Evolutionary conservation across 1,140 invertebrate genomes (phyloP), one percentile per base, ranked within the genome.

Genomic region (Listronotus oregonensis): DNA sequence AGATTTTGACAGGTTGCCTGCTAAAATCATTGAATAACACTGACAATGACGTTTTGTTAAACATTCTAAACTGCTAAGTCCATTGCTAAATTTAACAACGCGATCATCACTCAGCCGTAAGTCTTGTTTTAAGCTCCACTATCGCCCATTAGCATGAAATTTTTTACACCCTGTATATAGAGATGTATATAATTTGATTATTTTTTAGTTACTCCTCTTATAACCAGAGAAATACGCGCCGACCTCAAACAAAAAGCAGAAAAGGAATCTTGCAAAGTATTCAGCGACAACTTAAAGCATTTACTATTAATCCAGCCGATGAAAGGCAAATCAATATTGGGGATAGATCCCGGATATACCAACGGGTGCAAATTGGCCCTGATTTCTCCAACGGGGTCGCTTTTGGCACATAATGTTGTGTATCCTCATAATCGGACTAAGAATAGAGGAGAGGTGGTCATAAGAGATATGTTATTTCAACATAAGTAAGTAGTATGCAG

Each of bases 281-380:
- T 97, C 80, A 87, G 87, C 6, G 82, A 81, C 3, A 97, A 97
- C 80, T 79, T 97, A 21, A 92, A 93, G 72, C 87, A 92, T 47
- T 56, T 96, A 42, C 77, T 97, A 4, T 75, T 96, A 4, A 86
- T 85, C 21, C 86, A 90, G 12, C 93, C 94, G 0, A 80, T 95
- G 0, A 87, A 90, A 76, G 91, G 91, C n/a, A 86, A 89, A 77
- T 81, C 82, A 0, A 90, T 96, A 46, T 76, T 94, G 11, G 94
- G 92, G 0, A 84, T 97, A 42, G 95, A 97, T 84, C 95, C 95
- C 3, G 90, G 95, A 0, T 95, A 90, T 75, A 82, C 76, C 57
- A 87, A 93, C 74, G 94, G 94, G 3, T 96, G 94, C 75, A 96
- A 97, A 83, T 75, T 92, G 56, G 90, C 89, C 8, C 78, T 91